phyloP scores from a whole-genome alignment of 1,140 invertebrate genomes.

The Orchestia grillus region DNA sequence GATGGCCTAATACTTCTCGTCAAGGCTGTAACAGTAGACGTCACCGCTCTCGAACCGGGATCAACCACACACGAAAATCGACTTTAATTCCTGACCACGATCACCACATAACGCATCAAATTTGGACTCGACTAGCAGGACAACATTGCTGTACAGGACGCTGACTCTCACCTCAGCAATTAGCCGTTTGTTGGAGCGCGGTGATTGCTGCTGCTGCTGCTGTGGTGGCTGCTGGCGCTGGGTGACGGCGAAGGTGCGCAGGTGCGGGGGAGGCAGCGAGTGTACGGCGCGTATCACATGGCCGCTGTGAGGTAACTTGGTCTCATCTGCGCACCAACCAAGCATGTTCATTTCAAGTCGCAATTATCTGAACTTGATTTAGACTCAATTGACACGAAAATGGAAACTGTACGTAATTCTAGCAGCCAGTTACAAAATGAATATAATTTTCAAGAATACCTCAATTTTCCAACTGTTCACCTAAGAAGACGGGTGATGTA shows the following conservation, averaged over 20 bases:
- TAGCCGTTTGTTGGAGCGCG: slow-evolving; percentile 39
- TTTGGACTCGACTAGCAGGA: neutral
- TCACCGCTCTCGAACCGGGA: neutral
- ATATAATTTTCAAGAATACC: too few species aligned
- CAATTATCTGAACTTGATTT: neutral
- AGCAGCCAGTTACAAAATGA: too few species aligned
- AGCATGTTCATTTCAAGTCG: neutral
- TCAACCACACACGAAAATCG: neutral
- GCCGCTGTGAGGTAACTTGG: slow-evolving; percentile 57
- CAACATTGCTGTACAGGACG: neutral
- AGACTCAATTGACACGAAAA: too few species aligned
- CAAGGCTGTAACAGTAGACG: neutral
- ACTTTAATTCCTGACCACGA: neutral
- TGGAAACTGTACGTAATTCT: too few species aligned
- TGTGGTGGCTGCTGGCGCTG: neutral
- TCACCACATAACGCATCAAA: neutral
- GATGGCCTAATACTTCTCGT: too few species aligned
- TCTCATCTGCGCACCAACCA: neutral
- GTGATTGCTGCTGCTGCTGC: neutral
- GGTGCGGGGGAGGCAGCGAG: slow-evolving; percentile 62
- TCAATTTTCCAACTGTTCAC: too few species aligned
- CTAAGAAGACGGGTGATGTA: too few species aligned
- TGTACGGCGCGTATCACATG: slow-evolving; percentile 63
- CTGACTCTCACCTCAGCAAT: slow-evolving; percentile 58
- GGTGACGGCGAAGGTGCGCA: slow-evolving; percentile 53